Percentiles rank a stretch among this genome's conserved stretches.
Conservation (phyloP, 1,140 invertebrate genomes). For the Tetranychus urticae region DNA sequence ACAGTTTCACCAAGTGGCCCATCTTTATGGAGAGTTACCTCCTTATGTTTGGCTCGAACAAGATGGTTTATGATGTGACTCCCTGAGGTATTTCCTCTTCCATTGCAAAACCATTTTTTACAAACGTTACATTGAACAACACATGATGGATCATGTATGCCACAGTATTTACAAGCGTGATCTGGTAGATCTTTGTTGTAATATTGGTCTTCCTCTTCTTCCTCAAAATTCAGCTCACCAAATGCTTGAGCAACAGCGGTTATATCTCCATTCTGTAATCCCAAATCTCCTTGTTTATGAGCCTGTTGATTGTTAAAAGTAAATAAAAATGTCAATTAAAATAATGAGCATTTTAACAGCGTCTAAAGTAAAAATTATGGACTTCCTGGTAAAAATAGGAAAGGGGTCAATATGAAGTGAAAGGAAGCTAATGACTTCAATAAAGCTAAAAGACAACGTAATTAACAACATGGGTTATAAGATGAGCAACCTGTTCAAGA, state of each 20-base stretch:
- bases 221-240: conserved; percentile 29
- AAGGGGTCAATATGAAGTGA: no score
- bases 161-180: conserved; percentile 92
- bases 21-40: conserved; percentile 91
- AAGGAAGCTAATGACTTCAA: no score
- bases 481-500: no score
- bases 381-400: no score
- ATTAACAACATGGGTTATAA: no score
- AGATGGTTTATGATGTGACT: conserved; percentile 98
- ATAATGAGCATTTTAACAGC: no score
- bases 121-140: conserved; percentile 96
- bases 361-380: no score
- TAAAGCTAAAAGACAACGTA: no score
- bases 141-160: conserved; percentile 88
- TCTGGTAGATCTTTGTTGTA: conserved; percentile 70
- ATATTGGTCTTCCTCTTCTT: conserved; percentile 59
- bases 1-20: conserved; percentile 91
- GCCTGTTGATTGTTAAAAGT: not conserved
- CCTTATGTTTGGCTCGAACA: conserved; percentile 92
- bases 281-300: no score
- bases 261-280: not conserved
- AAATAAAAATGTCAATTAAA: no score
- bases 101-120: conserved; percentile 99
- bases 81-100: conserved; percentile 85
- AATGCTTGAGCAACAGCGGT: conserved; percentile 9